A percentile compares a stretch with the other conserved stretches of the same genome.
Evolutionary conservation across 2,888 invertebrate species (phyloP).

Genomic region (Cheilosia soror): DNA sequence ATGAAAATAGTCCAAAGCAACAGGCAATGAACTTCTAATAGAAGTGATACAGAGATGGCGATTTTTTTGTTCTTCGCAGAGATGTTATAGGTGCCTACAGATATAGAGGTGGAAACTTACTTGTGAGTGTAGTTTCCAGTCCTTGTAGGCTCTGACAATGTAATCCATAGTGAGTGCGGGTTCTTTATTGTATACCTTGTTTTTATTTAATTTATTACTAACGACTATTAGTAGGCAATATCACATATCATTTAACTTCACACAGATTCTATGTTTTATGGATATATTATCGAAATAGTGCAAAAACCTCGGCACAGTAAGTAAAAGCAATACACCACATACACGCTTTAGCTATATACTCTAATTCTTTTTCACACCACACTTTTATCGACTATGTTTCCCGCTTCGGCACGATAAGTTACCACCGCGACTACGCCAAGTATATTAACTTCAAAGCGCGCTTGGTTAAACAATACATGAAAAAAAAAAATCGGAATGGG

Average conservation of each 20-base stretch:
- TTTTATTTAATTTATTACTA: slow-evolving; percentile 1
- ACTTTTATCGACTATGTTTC: slow-evolving; percentile 46
- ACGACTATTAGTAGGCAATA: slow-evolving; percentile 12
- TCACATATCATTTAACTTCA: slow-evolving; percentile 43
- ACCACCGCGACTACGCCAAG: slow-evolving; percentile 54
- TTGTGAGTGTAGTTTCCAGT: slow-evolving; percentile 83
- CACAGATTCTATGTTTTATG: slow-evolving; percentile 10
- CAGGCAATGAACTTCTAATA: slow-evolving; percentile 55
- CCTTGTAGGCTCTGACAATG: slow-evolving; percentile 83
- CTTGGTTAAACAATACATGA: slow-evolving; percentile 43
- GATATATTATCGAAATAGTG: slow-evolving; percentile 18
- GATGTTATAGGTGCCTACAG: background rate
- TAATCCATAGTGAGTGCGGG: slow-evolving; percentile 81
- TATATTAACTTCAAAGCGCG: slow-evolving; percentile 50
- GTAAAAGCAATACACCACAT: slow-evolving; percentile 38
- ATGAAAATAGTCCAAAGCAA: slow-evolving; percentile 30
- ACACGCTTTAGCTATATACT: slow-evolving; percentile 29
- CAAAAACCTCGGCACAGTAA: slow-evolving; percentile 33
- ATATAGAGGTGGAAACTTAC: slow-evolving; percentile 76
- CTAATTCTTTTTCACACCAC: slow-evolving; percentile 46
- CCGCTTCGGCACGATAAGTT: slow-evolving; percentile 58
- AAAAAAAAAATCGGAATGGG: slow-evolving; percentile 16
- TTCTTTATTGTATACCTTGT: slow-evolving; percentile 59
- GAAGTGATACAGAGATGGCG: slow-evolving; percentile 24
- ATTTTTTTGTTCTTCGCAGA: slow-evolving; percentile 28